Evolutionary conservation across 2,888 invertebrate species (phyloP).

Genomic region (Molorchus minor): DNA sequence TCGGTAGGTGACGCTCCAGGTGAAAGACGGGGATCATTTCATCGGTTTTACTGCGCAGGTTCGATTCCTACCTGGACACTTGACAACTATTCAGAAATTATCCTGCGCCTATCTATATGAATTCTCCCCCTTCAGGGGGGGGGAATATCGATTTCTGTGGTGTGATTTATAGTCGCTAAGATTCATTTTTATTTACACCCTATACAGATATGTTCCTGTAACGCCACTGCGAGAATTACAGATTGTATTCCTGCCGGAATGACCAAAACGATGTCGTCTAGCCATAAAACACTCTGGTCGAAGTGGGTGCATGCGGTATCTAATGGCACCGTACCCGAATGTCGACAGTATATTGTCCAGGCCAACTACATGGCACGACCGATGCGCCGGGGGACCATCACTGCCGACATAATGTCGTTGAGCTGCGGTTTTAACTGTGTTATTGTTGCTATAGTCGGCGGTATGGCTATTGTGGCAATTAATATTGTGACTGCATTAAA

Average conservation of each 20-base stretch:
- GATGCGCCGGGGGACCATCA: conserved; percentile 23
- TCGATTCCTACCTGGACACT: no score
- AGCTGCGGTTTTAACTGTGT: conserved; percentile 34
- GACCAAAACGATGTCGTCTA: conserved; percentile 25
- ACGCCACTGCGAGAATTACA: conserved; percentile 22
- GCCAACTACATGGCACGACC: conserved; percentile 21
- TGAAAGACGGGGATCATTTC: no score
- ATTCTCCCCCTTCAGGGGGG: no score
- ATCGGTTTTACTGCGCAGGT: no score
- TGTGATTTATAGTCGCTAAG: no score
- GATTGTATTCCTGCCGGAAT: conserved; percentile 21
- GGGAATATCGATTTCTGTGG: no score
- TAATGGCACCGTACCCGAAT: conserved; percentile 15
- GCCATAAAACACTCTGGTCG: conserved; percentile 22
- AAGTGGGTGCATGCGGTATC: conserved; percentile 23
- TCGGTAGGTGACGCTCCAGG: no score
- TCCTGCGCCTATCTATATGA: no score
- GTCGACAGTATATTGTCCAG: conserved; percentile 23
- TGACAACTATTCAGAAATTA: no score
- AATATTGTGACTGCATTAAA: conserved; percentile 20
- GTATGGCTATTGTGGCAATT: conserved; percentile 21
- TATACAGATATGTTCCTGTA: no score
- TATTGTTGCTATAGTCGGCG: conserved; percentile 21
- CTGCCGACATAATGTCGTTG: conserved; percentile 27
- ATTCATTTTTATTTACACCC: no score